These are phyloP conservation scores for Eriosoma lanigerum DNA, from an alignment of 1,140 invertebrate genomes.

Conservation along the genomic window DNA sequence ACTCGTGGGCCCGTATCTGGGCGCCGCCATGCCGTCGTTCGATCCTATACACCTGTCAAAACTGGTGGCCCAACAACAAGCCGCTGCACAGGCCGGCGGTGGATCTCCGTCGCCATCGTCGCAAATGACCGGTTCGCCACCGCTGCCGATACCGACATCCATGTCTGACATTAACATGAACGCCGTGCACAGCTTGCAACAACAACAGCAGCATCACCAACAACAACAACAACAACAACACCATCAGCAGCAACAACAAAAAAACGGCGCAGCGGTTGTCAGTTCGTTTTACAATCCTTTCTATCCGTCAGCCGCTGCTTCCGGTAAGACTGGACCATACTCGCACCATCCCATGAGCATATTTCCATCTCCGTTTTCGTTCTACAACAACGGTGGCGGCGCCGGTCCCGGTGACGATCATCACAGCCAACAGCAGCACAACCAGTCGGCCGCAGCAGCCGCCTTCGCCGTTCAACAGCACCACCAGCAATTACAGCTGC, in stretches of 20 bases:
- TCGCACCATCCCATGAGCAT: constrained; percentile 45
- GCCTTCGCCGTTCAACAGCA: constrained; percentile 31
- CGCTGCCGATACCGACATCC: background rate
- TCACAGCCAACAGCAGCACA: constrained; percentile 26
- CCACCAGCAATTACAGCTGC: constrained; percentile 12
- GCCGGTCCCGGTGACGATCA: background rate
- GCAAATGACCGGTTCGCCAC: background rate
- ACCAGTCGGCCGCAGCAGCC: constrained; percentile 17
- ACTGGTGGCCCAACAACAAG: constrained; percentile 24
- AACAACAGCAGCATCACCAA: constrained; percentile 62
- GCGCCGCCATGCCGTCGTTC: constrained; percentile 33
- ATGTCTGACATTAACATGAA: constrained; percentile 43
- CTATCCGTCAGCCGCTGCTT: constrained; percentile 57
- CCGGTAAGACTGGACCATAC: constrained; percentile 51
- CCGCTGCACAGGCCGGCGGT: background rate
- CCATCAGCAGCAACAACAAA: constrained; percentile 53
- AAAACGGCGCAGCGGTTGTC: constrained; percentile 61
- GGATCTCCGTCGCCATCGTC: background rate
- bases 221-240: constrained; percentile 54
- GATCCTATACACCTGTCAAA: constrained; percentile 41
- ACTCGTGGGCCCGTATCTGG: constrained; percentile 27
- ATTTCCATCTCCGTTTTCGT: constrained; percentile 45
- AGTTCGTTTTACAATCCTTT: constrained; percentile 68
- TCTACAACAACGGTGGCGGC: constrained; percentile 28
- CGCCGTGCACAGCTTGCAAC: constrained; percentile 60